These are phyloP conservation scores for Passer montanus DNA, from an alignment of 2,113 vertebrate genomes.

Conservation along the genomic window DNA sequence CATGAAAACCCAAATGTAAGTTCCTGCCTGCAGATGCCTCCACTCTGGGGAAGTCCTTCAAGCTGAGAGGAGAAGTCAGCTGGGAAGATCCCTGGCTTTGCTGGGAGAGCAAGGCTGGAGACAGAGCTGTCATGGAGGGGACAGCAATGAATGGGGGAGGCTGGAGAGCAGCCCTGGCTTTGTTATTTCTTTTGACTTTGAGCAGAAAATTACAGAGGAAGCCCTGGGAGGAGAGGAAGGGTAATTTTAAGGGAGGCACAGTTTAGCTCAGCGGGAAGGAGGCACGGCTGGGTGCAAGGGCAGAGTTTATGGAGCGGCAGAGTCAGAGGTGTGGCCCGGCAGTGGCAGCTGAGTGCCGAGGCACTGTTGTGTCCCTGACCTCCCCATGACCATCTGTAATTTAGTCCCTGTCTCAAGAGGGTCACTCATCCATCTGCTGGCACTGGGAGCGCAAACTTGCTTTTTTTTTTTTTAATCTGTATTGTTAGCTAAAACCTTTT, in stretches of 20 bases:
- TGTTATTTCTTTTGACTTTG: not conserved
- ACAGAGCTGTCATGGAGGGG: fast-evolving
- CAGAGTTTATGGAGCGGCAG: not conserved
- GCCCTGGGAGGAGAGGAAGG: not conserved
- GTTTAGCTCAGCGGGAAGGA: not conserved
- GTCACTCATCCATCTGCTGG: not conserved
- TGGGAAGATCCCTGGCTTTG: not conserved
- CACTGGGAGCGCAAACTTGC: not conserved
- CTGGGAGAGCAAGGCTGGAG: not conserved
- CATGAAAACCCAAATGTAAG: not conserved
- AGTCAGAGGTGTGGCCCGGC: not conserved
- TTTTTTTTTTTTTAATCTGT: not conserved
- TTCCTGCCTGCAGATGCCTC: not conserved
- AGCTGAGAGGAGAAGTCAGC: not conserved
- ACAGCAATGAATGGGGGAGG: not conserved
- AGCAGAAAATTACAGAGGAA: not conserved
- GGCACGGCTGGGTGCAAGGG: not conserved
- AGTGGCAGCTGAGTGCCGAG: not conserved
- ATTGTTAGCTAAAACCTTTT: not conserved
- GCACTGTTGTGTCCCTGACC: not conserved
- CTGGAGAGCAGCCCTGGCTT: not conserved
- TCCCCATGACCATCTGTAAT: not conserved
- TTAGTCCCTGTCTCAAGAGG: not conserved
- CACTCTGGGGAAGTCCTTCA: not conserved
- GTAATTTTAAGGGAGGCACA: not conserved